Percentiles rank a stretch among this genome's conserved stretches.
Conservation (phyloP, 2,888 invertebrate species). For the Lepidonotus clava region DNA sequence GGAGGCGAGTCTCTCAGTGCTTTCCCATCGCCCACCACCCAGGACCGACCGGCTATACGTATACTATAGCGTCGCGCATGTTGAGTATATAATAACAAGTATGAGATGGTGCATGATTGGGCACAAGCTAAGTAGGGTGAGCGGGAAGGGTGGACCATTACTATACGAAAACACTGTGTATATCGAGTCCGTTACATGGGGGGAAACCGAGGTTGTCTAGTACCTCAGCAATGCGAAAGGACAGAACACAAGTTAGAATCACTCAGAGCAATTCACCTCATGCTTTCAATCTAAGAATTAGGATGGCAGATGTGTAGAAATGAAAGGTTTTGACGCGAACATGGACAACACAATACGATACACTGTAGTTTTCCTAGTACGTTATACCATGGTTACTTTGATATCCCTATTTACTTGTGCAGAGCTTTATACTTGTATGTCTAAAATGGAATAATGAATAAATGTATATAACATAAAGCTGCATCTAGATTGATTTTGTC, state of each 20-base stretch:
- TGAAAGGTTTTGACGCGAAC: constrained; percentile 46
- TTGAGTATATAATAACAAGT: background rate
- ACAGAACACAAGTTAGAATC: background rate
- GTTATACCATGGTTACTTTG: constrained; percentile 54
- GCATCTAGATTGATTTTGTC: background rate
- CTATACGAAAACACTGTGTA: background rate
- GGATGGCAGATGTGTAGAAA: constrained; percentile 32
- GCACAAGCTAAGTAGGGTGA: constrained; percentile 16
- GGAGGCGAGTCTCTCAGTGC: background rate
- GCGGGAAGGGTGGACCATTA: background rate
- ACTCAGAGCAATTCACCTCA: constrained; percentile 25
- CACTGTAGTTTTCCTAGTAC: constrained; percentile 52
- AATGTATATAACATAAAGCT: constrained; percentile 57
- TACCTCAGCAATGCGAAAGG: background rate
- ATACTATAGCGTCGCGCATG: no score
- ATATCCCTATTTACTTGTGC: constrained; percentile 57
- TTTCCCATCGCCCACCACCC: constrained; percentile 5
- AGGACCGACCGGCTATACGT: background rate
- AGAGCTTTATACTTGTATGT: constrained; percentile 60
- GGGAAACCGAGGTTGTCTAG: constrained; percentile 22
- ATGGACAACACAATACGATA: constrained; percentile 42
- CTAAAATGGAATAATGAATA: constrained; percentile 58
- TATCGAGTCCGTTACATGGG: background rate
- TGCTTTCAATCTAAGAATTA: constrained; percentile 34
- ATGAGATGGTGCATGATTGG: background rate